These are phyloP conservation scores for Orthosia incerta DNA, from an alignment of 2,888 invertebrate species.

Conservation along the genomic window DNA sequence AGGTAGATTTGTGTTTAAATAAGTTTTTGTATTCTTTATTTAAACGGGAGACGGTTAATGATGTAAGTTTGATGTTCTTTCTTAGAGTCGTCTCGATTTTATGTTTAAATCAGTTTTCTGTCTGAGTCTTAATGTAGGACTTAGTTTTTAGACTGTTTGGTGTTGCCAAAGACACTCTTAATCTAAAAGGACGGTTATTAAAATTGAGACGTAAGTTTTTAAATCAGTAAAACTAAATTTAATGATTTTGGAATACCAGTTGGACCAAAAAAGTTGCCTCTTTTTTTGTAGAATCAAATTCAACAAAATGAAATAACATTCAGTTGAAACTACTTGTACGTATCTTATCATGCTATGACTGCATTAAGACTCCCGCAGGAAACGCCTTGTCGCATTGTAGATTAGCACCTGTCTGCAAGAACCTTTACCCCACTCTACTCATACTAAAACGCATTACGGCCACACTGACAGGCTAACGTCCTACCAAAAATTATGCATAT, in stretches of 20 bases:
- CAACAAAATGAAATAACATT: background rate
- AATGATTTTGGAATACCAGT: no score
- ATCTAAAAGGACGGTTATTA: no score
- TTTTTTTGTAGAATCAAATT: background rate
- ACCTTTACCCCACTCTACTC: background rate
- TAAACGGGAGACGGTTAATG: constrained; percentile 39
- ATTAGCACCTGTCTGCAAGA: no score
- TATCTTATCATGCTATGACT: no score
- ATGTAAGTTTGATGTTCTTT: constrained; percentile 23
- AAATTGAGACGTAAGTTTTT: no score
- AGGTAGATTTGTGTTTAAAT: constrained; percentile 56
- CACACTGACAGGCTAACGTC: constrained; percentile 18
- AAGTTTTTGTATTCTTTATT: constrained; percentile 48
- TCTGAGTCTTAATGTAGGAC: background rate
- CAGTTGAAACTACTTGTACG: no score
- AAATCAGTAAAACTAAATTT: no score
- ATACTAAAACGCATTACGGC: constrained; percentile 28
- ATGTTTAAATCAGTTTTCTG: background rate
- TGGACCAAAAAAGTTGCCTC: no score
- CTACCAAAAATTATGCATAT: constrained; percentile 22
- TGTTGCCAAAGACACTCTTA: no score
- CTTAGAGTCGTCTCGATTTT: background rate
- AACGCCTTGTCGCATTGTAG: no score
- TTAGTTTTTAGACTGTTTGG: background rate
- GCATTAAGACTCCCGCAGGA: no score